phyloP scores from a whole-genome alignment of 1,140 invertebrate species.

The Zaprionus ghesquierei region DNA sequence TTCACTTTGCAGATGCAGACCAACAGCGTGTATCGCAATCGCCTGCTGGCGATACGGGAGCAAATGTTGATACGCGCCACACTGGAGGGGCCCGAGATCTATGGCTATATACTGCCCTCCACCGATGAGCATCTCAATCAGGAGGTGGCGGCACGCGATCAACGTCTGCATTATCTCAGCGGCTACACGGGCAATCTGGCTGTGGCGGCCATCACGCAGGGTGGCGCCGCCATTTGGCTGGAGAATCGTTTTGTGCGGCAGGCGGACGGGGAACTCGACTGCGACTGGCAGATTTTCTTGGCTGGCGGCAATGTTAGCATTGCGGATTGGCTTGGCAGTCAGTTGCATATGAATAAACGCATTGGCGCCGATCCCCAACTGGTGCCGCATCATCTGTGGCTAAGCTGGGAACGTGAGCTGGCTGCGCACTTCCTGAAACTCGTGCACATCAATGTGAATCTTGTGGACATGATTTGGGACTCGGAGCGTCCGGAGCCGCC shows the following conservation, averaged over 20 bases:
- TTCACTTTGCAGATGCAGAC: conserved; percentile 58
- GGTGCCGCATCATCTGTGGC: conserved; percentile 87
- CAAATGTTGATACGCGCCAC: conserved; percentile 87
- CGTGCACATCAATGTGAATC: conserved; percentile 87
- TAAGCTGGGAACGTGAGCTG: conserved; percentile 85
- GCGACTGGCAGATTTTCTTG: conserved; percentile 92
- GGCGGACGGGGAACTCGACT: conserved; percentile 89
- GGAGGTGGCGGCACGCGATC: conserved; percentile 88
- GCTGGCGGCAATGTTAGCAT: conserved; percentile 86
- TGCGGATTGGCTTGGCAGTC: conserved; percentile 86
- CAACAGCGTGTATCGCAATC: conserved; percentile 80
- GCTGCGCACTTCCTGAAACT: conserved; percentile 84
- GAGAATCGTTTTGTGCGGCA: conserved; percentile 92
- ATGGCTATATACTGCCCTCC: conserved; percentile 90
- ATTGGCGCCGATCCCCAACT: conserved; percentile 93
- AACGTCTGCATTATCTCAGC: conserved; percentile 91
- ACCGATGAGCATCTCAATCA: conserved; percentile 91
- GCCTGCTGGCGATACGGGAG: conserved; percentile 85
- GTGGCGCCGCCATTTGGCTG: conserved; percentile 94
- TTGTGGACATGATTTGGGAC: conserved; percentile 93
- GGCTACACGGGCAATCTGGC: conserved; percentile 94
- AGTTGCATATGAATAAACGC: conserved; percentile 86
- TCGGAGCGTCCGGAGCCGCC: conserved; percentile 84
- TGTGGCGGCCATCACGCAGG: conserved; percentile 89
- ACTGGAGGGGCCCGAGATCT: conserved; percentile 86